Conservation (phyloP, 2,888 invertebrate genomes). For the Metallyticus violacea region DNA sequence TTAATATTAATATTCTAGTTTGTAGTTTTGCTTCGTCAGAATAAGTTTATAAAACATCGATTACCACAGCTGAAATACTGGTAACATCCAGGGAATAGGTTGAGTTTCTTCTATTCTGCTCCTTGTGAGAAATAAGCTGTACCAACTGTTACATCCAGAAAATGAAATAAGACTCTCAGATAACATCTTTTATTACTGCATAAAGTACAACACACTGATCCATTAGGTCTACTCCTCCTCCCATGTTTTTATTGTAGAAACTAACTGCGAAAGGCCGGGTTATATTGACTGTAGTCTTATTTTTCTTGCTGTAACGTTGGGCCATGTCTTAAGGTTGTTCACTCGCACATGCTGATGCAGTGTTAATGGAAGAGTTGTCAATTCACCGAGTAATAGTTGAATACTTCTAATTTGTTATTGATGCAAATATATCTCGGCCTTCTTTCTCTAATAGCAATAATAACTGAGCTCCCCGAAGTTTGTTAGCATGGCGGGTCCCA, state of each 20-base stretch:
- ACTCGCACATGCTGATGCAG: constrained; percentile 8
- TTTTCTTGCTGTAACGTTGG: neutral
- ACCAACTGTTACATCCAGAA: constrained; percentile 10
- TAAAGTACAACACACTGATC: constrained; percentile 14
- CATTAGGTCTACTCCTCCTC: constrained; percentile 23
- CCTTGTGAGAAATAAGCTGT: too few relatives aligned
- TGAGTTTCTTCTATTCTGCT: too few relatives aligned
- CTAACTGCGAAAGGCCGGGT: neutral
- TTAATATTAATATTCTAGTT: too few relatives aligned
- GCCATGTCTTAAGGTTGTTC: neutral
- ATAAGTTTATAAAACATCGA: too few relatives aligned
- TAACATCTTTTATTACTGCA: constrained; percentile 14
- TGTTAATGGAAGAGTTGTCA: constrained; percentile 15
- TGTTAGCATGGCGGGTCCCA: too few relatives aligned
- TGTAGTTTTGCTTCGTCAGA: too few relatives aligned
- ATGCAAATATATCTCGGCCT: neutral
- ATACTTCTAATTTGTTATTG: neutral
- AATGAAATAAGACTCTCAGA: constrained; percentile 1
- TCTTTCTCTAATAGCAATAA: too few relatives aligned
- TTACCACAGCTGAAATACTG: too few relatives aligned
- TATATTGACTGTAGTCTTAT: neutral
- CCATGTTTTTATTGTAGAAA: constrained; percentile 17
- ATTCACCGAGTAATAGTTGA: constrained; percentile 22
- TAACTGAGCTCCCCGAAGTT: too few relatives aligned
- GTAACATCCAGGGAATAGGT: too few relatives aligned